Evolutionary conservation across 2,888 invertebrate genomes (phyloP), one percentile per base, ranked within the genome.

Genomic region (Miltochrista miniata): DNA sequence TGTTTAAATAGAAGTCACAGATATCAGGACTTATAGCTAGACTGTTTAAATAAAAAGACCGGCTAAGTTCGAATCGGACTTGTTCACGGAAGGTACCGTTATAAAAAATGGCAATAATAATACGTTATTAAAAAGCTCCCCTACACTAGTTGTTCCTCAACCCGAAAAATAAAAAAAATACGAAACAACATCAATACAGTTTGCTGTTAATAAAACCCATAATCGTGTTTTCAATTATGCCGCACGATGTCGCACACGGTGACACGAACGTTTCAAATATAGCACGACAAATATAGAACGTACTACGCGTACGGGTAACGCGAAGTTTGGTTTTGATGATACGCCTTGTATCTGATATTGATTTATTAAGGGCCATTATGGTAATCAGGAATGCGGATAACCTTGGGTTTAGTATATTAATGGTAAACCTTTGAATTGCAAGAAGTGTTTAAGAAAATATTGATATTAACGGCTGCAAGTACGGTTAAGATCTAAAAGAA

Each of bases 241-340:
- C 56, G 66, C 56, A 66, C 76, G 84, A 83, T 85, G 87, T 87
- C 87, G 83, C 82, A 71, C 74, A 76, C 76, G 81, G 87, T 85
- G 87, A 87, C 90, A 88, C 76, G 76, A 74, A 69, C 70, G 73
- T 61, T 67, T 63, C 82, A 86, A 83, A 88, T 85, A 84, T 90
- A 90, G 85, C 68, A 53, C 59, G 69, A 66, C 83, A 85, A 82
- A 84, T 82, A 82, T 87, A 88, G 83, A 72, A 64, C 74, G 76
- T 76, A 77, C 31, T 31, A 31, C 84, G 79, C 77, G 75, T 72
- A 71, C 72, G 72, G 74, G 73, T 70, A 66, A 67, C 64, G 60
- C 47, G 66, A 50, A 45, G 46, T 65, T 60, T 59, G 60, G 56
- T 54, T 56, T 52, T 63, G 66, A 65, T 65, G 57, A 63, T 68